These are phyloP conservation scores for Alentia gelatinosa DNA, from an alignment of 2,888 invertebrate species.

Conservation along the genomic window DNA sequence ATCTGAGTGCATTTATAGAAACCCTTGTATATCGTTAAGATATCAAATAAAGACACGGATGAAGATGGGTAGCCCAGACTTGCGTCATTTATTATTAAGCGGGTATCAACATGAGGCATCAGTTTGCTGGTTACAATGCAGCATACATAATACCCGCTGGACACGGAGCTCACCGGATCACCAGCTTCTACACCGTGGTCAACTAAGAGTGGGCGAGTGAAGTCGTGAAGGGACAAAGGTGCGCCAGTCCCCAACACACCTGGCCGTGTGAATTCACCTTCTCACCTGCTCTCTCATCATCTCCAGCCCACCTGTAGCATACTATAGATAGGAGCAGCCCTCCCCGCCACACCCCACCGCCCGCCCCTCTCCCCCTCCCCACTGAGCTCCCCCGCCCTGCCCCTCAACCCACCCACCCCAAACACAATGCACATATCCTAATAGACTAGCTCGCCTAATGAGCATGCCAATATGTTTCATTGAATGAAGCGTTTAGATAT, in stretches of 20 bases:
- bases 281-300: neutral
- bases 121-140: too few species aligned
- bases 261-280: neutral
- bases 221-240: neutral
- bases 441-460: constrained; percentile 34
- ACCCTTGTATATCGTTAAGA: too few species aligned
- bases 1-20: too few species aligned
- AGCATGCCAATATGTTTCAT: constrained; percentile 7
- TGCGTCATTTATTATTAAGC: too few species aligned
- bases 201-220: neutral
- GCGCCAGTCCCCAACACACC: neutral
- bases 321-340: too few species aligned
- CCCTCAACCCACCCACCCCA: neutral
- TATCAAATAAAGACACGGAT: too few species aligned
- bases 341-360: neutral
- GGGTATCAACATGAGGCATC: too few species aligned
- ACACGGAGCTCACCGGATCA: too few species aligned
- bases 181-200: too few species aligned
- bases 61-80: too few species aligned
- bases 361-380: neutral
- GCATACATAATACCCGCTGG: too few species aligned
- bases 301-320: neutral
- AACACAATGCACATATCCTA: constrained; percentile 53
- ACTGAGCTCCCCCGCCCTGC: neutral
- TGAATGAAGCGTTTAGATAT: constrained; percentile 52